Evolutionary conservation across 64 coral and sea anemone species (phyloP).

Genomic region (Catalaphyllia jardinei): DNA sequence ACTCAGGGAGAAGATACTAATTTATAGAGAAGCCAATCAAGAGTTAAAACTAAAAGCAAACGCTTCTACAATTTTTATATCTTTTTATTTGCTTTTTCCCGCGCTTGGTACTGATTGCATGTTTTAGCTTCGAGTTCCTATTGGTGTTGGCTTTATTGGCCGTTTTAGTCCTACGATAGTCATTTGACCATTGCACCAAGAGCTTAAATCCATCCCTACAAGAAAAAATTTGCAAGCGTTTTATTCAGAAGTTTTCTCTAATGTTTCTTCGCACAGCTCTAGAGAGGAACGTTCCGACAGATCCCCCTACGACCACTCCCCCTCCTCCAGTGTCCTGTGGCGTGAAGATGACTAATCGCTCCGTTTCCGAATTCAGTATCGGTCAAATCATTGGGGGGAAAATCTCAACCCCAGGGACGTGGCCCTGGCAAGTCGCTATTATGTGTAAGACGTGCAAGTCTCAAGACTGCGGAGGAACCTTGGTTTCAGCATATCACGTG

Average conservation of each 20-base stretch:
- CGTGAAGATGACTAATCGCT: background rate
- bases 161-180: too few species aligned
- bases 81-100: too few species aligned
- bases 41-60: too few species aligned
- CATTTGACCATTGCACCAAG: too few species aligned
- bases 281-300: background rate
- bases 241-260: background rate
- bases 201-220: background rate
- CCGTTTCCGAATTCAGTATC: background rate
- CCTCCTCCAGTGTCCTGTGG: conserved; percentile 6
- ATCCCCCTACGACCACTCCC: background rate
- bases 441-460: conserved; percentile 26
- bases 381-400: conserved; percentile 29
- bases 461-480: conserved; percentile 23
- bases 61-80: too few species aligned
- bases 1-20: too few species aligned
- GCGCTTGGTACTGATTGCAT: too few species aligned
- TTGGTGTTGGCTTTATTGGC: too few species aligned
- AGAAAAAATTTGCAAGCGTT: background rate
- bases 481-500: conserved; percentile 26
- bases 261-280: background rate
- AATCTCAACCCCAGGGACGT: conserved; percentile 20
- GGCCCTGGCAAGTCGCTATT: conserved; percentile 38
- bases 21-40: too few species aligned
- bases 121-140: too few species aligned